Evolutionary conservation across 2,113 vertebrate genomes (phyloP), one percentile per base, ranked within the genome.

Genomic region (Thamnophis sirtalis): DNA sequence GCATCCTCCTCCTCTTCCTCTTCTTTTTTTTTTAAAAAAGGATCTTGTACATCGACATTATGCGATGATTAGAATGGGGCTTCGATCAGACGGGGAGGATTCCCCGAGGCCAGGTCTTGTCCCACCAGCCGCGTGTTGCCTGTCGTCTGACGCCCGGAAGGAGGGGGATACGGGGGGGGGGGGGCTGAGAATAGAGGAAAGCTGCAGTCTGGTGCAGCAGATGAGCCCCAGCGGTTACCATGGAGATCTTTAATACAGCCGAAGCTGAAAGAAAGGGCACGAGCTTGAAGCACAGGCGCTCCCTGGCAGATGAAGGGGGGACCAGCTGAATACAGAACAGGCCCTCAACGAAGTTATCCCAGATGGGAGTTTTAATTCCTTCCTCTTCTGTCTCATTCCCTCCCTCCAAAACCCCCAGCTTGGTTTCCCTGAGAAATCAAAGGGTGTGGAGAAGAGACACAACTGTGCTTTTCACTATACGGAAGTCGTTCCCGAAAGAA

Each of bases 191-290:
- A 96, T 96, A 95, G 93, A 90, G 92, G n/a, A 85, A 90, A 94
- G 94, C 97, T 94, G 95, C 97, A 97, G 96, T 92, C 95, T 91
- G 95, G 97, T 96, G 97, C 97, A 94, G 98, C 98, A 98, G 97
- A 97, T 97, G 98, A 96, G 97, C 97, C 96, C 97, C 86, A 24
- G 96, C 89, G 88, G 98, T 99, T 99, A 96, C 98, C 98, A 98
- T 98, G 98, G 98, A 97, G 98, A 99, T 97, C 60, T 93, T 97
- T 97, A 96, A 97, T 98, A 95, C 97, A 94, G 96, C 96, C 63
- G 94, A 93, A 95, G 95, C 88, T 58, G 92, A 91, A 94, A 95
- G 95, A 95, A 97, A 95, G 97, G 97, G 96, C 96, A 94, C 95
- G 95, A 94, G 95, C 90, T 15, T 15, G 33, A 91, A 89, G 92